Evolutionary conservation across 2,888 invertebrate species (phyloP).

Genomic region (Oligia latruncula): DNA sequence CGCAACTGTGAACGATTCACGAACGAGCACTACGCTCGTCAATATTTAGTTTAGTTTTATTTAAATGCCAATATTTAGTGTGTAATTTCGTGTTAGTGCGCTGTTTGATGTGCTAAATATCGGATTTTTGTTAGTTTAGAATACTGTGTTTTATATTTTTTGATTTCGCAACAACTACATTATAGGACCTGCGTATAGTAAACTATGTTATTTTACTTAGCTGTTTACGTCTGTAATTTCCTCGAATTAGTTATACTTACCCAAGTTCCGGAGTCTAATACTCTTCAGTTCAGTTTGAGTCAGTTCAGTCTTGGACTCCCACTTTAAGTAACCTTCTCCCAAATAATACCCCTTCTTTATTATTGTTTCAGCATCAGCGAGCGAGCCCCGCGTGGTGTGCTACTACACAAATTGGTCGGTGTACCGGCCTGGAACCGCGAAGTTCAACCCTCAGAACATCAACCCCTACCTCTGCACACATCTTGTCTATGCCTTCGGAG

Average conservation of each 20-base stretch:
- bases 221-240: not conserved
- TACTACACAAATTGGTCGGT: constrained; percentile 99
- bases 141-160: not conserved
- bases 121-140: not conserved
- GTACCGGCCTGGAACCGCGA: constrained; percentile 96
- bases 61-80: not conserved
- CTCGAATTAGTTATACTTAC: not conserved
- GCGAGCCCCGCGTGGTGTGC: constrained; percentile 95
- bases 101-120: not conserved
- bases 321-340: not conserved
- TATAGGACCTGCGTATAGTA: not conserved
- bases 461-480: constrained; percentile 98
- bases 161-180: not conserved
- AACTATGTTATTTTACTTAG: not conserved
- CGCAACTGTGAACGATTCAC: constrained; percentile 16
- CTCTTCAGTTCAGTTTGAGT: not conserved
- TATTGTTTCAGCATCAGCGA: constrained; percentile 75
- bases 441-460: constrained; percentile 97
- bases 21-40: not conserved
- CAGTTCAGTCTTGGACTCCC: too few relatives aligned
- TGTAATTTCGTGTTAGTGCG: not conserved
- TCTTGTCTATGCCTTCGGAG: constrained; percentile 97
- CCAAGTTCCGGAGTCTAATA: not conserved
- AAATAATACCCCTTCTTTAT: not conserved
- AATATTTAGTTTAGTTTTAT: constrained; percentile 3